A percentile compares a stretch with the other conserved stretches of the same genome.
phyloP scores from a whole-genome alignment of 2,113 vertebrate species.

The Drymodes brunneopygia region DNA sequence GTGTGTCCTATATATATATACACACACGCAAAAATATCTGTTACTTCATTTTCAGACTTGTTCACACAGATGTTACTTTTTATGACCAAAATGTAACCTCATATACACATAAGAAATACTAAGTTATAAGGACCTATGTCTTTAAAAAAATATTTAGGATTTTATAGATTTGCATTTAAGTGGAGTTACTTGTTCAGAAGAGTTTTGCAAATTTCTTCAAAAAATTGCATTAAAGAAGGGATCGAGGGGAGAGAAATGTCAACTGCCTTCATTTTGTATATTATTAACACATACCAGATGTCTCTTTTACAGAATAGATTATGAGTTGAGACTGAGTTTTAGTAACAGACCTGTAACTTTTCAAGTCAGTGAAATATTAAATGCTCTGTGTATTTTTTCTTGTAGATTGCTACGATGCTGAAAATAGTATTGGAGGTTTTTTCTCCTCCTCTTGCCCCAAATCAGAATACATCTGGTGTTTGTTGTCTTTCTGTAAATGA shows the following conservation, averaged over 20 bases:
- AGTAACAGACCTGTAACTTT: background rate
- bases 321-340: background rate
- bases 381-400: background rate
- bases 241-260: background rate
- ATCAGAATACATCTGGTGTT: conserved; percentile 31
- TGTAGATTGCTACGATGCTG: background rate
- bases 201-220: background rate
- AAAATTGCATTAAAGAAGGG: background rate
- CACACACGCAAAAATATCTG: background rate
- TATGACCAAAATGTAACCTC: background rate
- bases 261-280: background rate
- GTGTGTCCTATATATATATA: too few relatives aligned
- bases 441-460: background rate
- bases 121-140: background rate
- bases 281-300: background rate
- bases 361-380: background rate
- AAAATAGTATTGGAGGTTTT: background rate
- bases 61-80: background rate
- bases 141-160: background rate
- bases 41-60: background rate
- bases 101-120: background rate
- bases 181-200: background rate
- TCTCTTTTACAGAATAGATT: background rate
- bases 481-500: conserved; percentile 7
- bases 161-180: background rate